Base-by-base conservation (phyloP, 2,888 invertebrate species). In the Tyria jacobaeae region DNA sequence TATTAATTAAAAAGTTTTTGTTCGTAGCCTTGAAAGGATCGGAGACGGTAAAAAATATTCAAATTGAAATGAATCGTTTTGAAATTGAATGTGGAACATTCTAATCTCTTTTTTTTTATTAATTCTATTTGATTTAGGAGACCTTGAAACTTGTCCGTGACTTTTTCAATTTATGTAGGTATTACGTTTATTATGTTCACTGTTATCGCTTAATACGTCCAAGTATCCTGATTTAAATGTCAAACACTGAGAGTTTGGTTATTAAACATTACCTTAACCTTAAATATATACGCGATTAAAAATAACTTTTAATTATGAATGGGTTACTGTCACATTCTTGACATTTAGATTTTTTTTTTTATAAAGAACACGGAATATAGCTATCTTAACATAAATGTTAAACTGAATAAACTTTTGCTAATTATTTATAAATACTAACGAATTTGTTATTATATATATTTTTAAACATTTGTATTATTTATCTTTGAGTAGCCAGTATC, bases 381-480 rank as follows among this genome's bases (percentile, higher is more conserved):
- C 54, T n/a, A 54, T 56, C 37, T 57, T 57, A 14, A 17, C n/a
- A 24, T 24, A 25, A 57, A 57, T 49, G 56, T 57, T 37, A 49
- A 57, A 14, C 35, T 48, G n/a, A 47, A 25, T 37, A 25, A 48
- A n/a, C 37, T 37, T 35, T 25, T 1, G 7, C 27, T 10, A 10
- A 5, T 44, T 24, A 24, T n/a, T n/a, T n/a, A n/a, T n/a, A n/a
- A n/a, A n/a, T n/a, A n/a, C n/a, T n/a, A n/a, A n/a, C n/a, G n/a
- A n/a, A n/a, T n/a, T n/a, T n/a, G n/a, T n/a, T n/a, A n/a, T n/a
- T n/a, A n/a, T n/a, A n/a, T n/a, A n/a, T n/a, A n/a, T n/a, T n/a
- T n/a, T n/a, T n/a, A n/a, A n/a, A n/a, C n/a, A n/a, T n/a, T n/a
- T n/a, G n/a, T n/a, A n/a, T n/a, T n/a, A n/a, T n/a, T n/a, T n/a